Conservation (phyloP, 2,113 vertebrate species). For the Cavia aperea region DNA sequence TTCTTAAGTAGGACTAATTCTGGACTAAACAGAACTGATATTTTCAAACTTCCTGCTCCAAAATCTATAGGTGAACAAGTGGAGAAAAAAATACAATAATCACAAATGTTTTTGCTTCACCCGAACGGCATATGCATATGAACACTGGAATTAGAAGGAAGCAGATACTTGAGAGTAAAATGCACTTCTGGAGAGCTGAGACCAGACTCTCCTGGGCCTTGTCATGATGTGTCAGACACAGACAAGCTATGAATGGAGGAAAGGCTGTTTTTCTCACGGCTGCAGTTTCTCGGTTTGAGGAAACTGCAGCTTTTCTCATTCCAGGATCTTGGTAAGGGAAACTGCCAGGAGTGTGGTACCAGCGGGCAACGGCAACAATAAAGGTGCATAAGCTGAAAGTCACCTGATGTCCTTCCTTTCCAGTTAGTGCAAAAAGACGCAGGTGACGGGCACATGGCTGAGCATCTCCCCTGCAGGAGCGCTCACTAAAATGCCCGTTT, state of each 20-base stretch:
- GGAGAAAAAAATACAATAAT: neutral
- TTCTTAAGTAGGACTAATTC: neutral
- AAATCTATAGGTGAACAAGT: neutral
- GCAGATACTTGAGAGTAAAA: neutral
- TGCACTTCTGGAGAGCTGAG: neutral
- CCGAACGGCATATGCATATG: neutral
- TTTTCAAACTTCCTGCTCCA: neutral
- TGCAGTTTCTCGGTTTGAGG: neutral
- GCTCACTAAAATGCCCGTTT: neutral
- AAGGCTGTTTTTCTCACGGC: neutral
- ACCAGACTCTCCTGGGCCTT: neutral
- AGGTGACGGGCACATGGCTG: accelerated
- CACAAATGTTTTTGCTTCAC: neutral
- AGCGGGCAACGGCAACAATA: neutral
- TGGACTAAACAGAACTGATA: neutral
- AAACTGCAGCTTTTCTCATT: neutral
- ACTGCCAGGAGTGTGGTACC: neutral
- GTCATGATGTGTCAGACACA: neutral
- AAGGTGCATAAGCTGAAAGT: neutral
- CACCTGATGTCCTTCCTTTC: neutral
- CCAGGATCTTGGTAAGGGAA: neutral
- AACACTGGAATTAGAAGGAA: neutral
- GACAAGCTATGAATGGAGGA: neutral
- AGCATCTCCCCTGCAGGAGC: too few relatives aligned
- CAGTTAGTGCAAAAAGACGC: neutral